A percentile compares a stretch with the other conserved stretches of the same genome.
Conservation (phyloP, 2,888 invertebrate species). For the Ephialtes manifestator region DNA sequence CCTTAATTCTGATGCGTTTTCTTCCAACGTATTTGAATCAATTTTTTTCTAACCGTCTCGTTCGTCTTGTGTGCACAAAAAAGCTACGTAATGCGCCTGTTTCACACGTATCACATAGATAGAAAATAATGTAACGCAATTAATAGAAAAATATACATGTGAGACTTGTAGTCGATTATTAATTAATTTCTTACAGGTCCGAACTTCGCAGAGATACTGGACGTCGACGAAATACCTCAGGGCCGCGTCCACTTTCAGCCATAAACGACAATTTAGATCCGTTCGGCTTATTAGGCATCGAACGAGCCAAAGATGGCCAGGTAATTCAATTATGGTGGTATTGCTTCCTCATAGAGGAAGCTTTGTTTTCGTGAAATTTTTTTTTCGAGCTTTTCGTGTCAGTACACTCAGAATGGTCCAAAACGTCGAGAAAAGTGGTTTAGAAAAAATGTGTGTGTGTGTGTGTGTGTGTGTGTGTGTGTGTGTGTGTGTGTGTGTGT, state of each 20-base stretch:
- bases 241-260: conserved; percentile 93
- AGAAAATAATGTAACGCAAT: neutral
- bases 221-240: conserved; percentile 93
- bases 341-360: neutral
- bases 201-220: conserved; percentile 91
- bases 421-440: no score
- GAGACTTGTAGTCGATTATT: neutral
- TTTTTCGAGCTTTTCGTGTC: no score
- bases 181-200: conserved; percentile 84
- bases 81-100: conserved; percentile 49
- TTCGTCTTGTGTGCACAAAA: conserved; percentile 48
- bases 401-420: no score
- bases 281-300: conserved; percentile 94
- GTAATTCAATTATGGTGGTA: conserved; percentile 80
- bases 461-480: no score
- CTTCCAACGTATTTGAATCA: conserved; percentile 1
- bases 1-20: neutral
- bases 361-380: no score
- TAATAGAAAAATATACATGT: neutral
- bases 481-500: no score
- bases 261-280: conserved; percentile 95
- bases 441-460: no score
- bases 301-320: conserved; percentile 94
- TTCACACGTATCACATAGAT: conserved; percentile 43
- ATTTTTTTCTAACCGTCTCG: conserved; percentile 7